Conservation (phyloP, 2,113 vertebrate species). For the Sus scrofa region T2T-Sscrofa CM000815.6:131125001-131125500, state of each 20-base stretch:
- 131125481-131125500: constrained; percentile 27
- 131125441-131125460: not conserved
- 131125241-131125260: not conserved
- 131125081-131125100: not conserved
- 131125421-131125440: constrained; percentile 55
- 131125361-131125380: constrained; percentile 22
- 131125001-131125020: constrained; percentile 8
- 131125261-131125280: not conserved
- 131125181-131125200: not conserved
- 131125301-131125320: not conserved
- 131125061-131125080: not conserved
- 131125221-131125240: constrained; percentile 13
- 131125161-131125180: not conserved
- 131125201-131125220: not conserved
- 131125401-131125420: not conserved
- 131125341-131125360: constrained; percentile 20
- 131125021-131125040: not conserved
- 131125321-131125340: constrained; percentile 11
- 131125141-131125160: not conserved
- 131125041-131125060: not conserved
- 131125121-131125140: not conserved
- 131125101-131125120: not conserved
- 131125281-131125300: not conserved
- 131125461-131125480: constrained; percentile 4
- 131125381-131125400: constrained; percentile 29